These are phyloP conservation scores for Oryzias woworae DNA, from an alignment of 2,113 vertebrate genomes.

Conservation along the genomic window DNA sequence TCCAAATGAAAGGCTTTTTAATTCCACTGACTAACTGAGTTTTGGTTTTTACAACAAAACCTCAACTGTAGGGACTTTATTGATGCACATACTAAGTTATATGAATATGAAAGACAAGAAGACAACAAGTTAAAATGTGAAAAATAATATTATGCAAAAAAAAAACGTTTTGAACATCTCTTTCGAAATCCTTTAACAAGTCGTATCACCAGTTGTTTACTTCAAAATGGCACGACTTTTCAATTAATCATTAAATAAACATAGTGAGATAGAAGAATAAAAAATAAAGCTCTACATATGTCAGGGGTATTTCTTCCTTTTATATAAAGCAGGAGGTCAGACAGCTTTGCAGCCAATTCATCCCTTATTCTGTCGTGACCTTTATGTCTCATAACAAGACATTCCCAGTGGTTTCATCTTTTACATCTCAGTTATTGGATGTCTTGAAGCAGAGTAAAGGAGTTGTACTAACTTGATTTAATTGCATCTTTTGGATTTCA, in stretches of 20 bases:
- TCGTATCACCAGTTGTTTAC: slow-evolving; percentile 23
- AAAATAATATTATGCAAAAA: too few species aligned
- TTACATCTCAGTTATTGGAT: slow-evolving; percentile 27
- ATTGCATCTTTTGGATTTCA: slow-evolving; percentile 4
- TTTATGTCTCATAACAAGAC: slow-evolving; percentile 54
- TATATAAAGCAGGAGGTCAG: slow-evolving; percentile 51
- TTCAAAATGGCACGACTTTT: slow-evolving; percentile 28
- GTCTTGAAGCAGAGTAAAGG: not conserved
- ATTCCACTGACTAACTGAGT: too few species aligned
- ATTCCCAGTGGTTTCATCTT: slow-evolving; percentile 26
- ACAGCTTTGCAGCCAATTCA: slow-evolving; percentile 56
- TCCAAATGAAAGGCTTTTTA: too few species aligned
- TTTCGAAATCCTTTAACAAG: slow-evolving; percentile 24
- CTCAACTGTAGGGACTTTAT: too few species aligned
- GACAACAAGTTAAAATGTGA: too few species aligned
- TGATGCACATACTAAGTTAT: too few species aligned
- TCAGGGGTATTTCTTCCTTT: slow-evolving; percentile 35
- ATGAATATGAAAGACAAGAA: too few species aligned
- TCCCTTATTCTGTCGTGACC: slow-evolving; percentile 59
- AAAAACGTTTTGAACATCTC: not conserved
- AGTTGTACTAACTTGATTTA: not conserved
- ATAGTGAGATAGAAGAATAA: slow-evolving; percentile 23
- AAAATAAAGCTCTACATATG: slow-evolving; percentile 17
- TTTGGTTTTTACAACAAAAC: too few species aligned
- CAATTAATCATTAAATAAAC: slow-evolving; percentile 31